Evolutionary conservation across 2,888 invertebrate species (phyloP).

Genomic region (Platypus cylindrus): DNA sequence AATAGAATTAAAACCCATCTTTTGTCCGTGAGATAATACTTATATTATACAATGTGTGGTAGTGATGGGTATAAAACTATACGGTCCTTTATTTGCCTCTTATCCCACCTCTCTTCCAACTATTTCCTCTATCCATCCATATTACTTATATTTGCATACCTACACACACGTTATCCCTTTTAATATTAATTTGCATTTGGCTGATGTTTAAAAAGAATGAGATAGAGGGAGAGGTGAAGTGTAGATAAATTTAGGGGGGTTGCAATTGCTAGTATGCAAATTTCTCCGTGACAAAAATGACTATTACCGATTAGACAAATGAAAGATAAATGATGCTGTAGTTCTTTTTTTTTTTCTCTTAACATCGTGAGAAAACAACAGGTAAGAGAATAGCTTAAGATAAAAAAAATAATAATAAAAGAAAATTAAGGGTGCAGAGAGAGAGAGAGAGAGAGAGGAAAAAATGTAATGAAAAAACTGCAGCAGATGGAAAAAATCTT

Average conservation of each 20-base stretch:
- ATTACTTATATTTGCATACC: no score
- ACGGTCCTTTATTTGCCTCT: no score
- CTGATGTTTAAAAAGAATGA: no score
- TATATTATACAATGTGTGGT: not conserved
- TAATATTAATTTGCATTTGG: no score
- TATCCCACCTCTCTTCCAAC: no score
- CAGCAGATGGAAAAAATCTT: not conserved
- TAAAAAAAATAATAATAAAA: slow-evolving; percentile 15
- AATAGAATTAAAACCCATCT: slow-evolving; percentile 21
- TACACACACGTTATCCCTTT: no score
- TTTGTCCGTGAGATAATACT: slow-evolving; percentile 21
- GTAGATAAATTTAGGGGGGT: no score
- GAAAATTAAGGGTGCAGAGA: not conserved
- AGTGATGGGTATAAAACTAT: no score
- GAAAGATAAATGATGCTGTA: slow-evolving; percentile 20
- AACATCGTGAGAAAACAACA: slow-evolving; percentile 17
- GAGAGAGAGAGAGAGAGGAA: not conserved
- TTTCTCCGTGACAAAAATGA: slow-evolving; percentile 16
- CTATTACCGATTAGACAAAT: slow-evolving; percentile 17
- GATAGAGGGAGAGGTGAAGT: no score
- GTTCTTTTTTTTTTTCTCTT: no score
- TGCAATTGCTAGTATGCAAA: slow-evolving; percentile 16
- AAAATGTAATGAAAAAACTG: slow-evolving; percentile 11
- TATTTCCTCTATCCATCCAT: no score
- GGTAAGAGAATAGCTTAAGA: slow-evolving; percentile 16